These are phyloP conservation scores for Papilio helenus DNA, from an alignment of 1,140 invertebrate genomes.

Conservation along the genomic window DNA sequence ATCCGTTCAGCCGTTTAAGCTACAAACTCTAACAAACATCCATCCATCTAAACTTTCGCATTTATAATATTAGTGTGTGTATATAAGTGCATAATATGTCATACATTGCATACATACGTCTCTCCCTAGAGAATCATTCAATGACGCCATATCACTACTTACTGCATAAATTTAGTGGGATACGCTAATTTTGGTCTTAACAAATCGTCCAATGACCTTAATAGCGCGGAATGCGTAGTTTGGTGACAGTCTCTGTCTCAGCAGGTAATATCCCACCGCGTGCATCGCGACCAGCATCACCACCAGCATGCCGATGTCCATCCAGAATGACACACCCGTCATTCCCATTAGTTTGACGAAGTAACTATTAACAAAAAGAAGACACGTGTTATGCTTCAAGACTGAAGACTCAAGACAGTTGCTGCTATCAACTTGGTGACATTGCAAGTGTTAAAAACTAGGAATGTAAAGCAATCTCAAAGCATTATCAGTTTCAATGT, in stretches of 20 bases:
- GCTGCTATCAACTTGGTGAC: too few species aligned
- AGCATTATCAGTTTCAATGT: neutral
- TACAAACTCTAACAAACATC: too few species aligned
- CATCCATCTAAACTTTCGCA: too few species aligned
- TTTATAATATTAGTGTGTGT: too few species aligned
- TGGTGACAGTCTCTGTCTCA: slow-evolving; percentile 86
- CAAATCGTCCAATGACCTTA: slow-evolving; percentile 83
- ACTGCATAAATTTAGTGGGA: slow-evolving; percentile 33
- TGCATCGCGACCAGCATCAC: slow-evolving; percentile 85
- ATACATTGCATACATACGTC: too few species aligned
- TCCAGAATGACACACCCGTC: slow-evolving; percentile 85
- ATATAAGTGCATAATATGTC: too few species aligned
- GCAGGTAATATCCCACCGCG: slow-evolving; percentile 85
- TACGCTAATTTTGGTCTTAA: slow-evolving; percentile 85
- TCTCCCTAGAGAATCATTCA: too few species aligned
- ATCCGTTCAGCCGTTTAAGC: too few species aligned
- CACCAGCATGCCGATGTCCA: slow-evolving; percentile 84
- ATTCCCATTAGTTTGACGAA: slow-evolving; percentile 86
- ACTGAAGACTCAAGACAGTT: too few species aligned
- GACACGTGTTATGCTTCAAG: neutral
- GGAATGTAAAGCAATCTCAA: slow-evolving; percentile 13
- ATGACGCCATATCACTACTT: too few species aligned
- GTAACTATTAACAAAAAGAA: slow-evolving; percentile 64
- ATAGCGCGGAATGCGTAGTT: slow-evolving; percentile 87
- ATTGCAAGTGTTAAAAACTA: too few species aligned